A percentile compares a stretch with the other conserved stretches of the same genome.
Conservation (phyloP, 1,140 invertebrate genomes). For the Diorhabda sublineata region DNA sequence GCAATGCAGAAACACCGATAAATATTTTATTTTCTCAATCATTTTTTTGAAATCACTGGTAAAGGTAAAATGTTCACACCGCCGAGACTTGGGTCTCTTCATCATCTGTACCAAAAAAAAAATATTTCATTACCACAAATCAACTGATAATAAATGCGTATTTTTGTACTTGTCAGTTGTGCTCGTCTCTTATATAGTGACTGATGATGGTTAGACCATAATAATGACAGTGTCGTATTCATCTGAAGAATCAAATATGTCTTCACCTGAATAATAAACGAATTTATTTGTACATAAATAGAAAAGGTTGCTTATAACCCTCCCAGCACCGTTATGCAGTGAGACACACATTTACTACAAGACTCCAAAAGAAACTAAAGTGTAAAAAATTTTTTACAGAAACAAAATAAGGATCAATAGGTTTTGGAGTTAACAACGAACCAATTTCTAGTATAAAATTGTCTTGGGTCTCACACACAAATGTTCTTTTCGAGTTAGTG, state of each 20-base stretch:
- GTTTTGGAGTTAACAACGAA: too few relatives aligned
- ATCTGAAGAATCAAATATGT: slow-evolving; percentile 33
- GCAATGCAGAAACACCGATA: slow-evolving; percentile 28
- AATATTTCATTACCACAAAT: slow-evolving; percentile 20
- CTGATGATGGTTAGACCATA: slow-evolving; percentile 39
- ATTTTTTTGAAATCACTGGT: slow-evolving; percentile 25
- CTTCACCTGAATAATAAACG: slow-evolving; percentile 33
- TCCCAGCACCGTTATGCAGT: too few relatives aligned
- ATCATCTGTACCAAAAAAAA: slow-evolving; percentile 51
- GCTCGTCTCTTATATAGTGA: slow-evolving; percentile 1
- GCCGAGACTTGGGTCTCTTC: slow-evolving; percentile 63
- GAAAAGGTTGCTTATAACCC: too few relatives aligned
- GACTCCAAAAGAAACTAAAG: too few relatives aligned
- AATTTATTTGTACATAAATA: neutral
- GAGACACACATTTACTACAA: too few relatives aligned
- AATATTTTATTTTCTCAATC: slow-evolving; percentile 20
- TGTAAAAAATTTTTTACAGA: too few relatives aligned
- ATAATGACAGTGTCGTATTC: slow-evolving; percentile 44
- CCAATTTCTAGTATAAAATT: too few relatives aligned
- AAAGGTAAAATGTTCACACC: slow-evolving; percentile 41
- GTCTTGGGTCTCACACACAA: too few relatives aligned
- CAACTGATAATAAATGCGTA: neutral
- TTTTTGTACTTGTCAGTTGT: slow-evolving; percentile 25
- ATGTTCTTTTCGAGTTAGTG: too few relatives aligned
- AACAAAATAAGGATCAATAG: too few relatives aligned